Evolutionary conservation across 2,888 invertebrate species (phyloP).

Genomic region (Petrophora chlorosata): DNA sequence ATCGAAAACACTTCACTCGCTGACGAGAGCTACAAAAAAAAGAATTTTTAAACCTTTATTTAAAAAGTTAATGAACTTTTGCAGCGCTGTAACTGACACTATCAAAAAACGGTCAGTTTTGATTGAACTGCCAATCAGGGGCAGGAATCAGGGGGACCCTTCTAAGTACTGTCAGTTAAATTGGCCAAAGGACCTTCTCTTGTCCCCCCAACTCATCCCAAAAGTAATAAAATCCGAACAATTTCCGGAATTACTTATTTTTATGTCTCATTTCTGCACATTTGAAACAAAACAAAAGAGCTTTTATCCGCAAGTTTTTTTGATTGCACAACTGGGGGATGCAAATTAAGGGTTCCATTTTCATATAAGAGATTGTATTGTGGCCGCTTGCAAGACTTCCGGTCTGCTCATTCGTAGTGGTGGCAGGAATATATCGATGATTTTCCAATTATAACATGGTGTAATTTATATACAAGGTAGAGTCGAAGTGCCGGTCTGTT

Average conservation of each 20-base stretch:
- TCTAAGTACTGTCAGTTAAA: too few species aligned
- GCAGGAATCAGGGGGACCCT: too few species aligned
- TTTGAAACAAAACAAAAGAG: conserved; percentile 9
- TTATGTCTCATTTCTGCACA: neutral
- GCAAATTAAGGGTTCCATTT: conserved; percentile 29
- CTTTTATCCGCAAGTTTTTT: conserved; percentile 5
- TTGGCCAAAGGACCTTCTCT: too few species aligned
- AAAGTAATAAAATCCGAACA: neutral
- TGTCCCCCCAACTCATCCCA: neutral
- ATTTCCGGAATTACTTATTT: neutral
- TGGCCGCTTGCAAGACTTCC: conserved; percentile 24
- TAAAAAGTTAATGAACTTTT: too few species aligned
- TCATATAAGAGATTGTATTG: conserved; percentile 27
- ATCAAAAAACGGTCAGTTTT: too few species aligned
- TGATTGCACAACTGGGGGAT: conserved; percentile 20
- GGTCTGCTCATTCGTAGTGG: conserved; percentile 22
- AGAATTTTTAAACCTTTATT: too few species aligned
- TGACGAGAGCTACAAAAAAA: too few species aligned
- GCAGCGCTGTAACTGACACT: too few species aligned
- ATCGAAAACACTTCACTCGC: too few species aligned
- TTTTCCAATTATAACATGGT: neutral
- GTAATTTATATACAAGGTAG: too few species aligned
- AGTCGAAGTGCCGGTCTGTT: too few species aligned
- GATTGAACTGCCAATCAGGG: too few species aligned
- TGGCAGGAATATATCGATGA: conserved; percentile 21